Evolutionary conservation across 1,140 invertebrate species (phyloP).

Genomic region (Tetragonula clypearis): DNA sequence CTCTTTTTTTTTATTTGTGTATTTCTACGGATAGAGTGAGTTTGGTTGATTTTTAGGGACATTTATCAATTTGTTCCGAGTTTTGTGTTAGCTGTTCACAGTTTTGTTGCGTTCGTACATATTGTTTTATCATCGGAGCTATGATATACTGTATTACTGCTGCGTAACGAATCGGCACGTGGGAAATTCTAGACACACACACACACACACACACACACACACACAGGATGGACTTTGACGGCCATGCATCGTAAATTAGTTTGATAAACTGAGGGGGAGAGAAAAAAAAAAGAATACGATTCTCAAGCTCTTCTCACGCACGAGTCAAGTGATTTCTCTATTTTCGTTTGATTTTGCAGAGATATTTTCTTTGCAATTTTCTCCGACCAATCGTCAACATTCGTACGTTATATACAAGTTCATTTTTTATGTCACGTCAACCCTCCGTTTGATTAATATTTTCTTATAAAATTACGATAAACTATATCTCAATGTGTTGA

Average conservation of each 20-base stretch:
- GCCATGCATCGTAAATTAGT: background rate
- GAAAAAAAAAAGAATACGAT: background rate
- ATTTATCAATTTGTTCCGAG: background rate
- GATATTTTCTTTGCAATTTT: background rate
- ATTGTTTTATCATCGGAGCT: background rate
- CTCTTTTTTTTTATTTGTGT: background rate
- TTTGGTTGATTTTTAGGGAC: too few relatives aligned
- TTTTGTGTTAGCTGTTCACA: too few relatives aligned
- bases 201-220: background rate
- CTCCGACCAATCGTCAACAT: background rate
- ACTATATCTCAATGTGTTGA: too few relatives aligned
- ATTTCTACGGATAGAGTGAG: too few relatives aligned
- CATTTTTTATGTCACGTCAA: background rate
- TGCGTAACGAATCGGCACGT: constrained; percentile 37
- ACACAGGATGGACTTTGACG: background rate
- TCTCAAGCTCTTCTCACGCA: background rate
- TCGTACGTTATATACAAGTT: too few relatives aligned
- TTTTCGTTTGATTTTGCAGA: background rate
- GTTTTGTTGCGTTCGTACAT: background rate
- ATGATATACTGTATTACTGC: background rate
- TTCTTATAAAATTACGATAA: too few relatives aligned
- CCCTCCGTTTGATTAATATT: too few relatives aligned
- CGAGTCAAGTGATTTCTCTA: background rate
- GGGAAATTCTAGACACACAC: constrained; percentile 19
- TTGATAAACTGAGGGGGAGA: background rate